Evolutionary conservation across 2,888 invertebrate genomes (phyloP).

Genomic region (Nomada fucata): DNA sequence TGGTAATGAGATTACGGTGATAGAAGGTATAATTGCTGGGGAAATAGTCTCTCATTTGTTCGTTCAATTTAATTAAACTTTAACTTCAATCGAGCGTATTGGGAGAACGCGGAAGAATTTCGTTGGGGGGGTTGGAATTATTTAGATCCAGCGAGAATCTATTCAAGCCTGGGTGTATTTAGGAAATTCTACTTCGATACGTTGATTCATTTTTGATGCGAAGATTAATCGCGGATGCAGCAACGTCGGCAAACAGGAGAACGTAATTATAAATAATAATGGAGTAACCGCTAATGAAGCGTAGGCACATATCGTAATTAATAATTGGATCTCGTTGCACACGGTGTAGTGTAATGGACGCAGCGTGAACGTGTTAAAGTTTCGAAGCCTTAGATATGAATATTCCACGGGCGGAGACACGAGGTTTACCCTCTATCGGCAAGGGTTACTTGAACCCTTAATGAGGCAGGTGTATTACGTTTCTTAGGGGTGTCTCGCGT

Average conservation of each 20-base stretch:
- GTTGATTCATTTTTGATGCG: neutral
- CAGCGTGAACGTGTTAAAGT: conserved; percentile 18
- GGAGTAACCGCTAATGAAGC: no score
- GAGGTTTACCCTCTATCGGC: conserved; percentile 49
- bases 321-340: conserved; percentile 23
- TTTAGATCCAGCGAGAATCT: no score
- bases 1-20: neutral
- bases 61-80: no score
- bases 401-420: conserved; percentile 37
- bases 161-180: no score
- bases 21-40: neutral
- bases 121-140: no score
- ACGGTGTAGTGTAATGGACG: neutral
- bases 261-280: no score
- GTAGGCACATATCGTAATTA: no score
- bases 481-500: conserved; percentile 36
- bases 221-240: no score
- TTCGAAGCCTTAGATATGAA: conserved; percentile 50
- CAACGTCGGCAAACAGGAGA: no score
- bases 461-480: conserved; percentile 41
- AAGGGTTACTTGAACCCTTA: conserved; percentile 46
- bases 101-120: no score
- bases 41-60: neutral
- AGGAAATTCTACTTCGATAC: neutral
- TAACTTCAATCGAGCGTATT: no score